Evolutionary conservation across 2,113 vertebrate genomes (phyloP), one percentile per base, ranked within the genome.

Genomic region (Tamias sibiricus): DNA sequence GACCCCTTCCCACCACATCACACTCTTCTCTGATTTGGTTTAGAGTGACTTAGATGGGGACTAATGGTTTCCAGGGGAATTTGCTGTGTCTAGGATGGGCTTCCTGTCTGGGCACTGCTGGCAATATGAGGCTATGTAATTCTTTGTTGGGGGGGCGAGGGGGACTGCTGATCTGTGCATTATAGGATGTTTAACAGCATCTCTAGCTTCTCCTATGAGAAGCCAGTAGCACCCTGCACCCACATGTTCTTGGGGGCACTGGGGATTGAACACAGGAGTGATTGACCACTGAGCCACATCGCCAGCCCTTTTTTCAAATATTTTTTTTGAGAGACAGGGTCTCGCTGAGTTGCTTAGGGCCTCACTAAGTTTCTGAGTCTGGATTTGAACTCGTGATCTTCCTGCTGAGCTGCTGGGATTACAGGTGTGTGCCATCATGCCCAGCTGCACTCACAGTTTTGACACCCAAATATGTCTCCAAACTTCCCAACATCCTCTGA

Each of bases 121-220:
- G 52, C 22, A 37, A 37, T n/a, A 57, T 0, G 26, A 52, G 52
- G 22, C 17, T 0, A 7, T 19, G 16, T 2, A 32, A 19, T 7
- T 86, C 35, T 92, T 35, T 54, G 49, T 24, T 54, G 19, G 40
- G 24, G 24, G 28, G 37, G 49, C n/a, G 16, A 64, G 68, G 3
- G 4, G 30, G 6, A 8, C 24, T 40, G 66, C 16, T 52, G 1
- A 20, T 47, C 32, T n/a, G 40, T 8, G 11, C 22, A 19, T 1
- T 6, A 8, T 1, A 40, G n/a, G 14, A 37, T n/a, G 30, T 24
- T 47, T 14, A 28, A 75, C 26, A 83, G 57, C 1, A 28, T 1
- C 20, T 1, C 12, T 17, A 10, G 20, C 44, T 42, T 87, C 77
- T 47, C 5, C 9, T 2, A 37, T 8, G 37, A 52, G 30, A 76